These are phyloP conservation scores for Poecilus cupreus DNA, from an alignment of 2,888 invertebrate genomes.

Conservation along the genomic window DNA sequence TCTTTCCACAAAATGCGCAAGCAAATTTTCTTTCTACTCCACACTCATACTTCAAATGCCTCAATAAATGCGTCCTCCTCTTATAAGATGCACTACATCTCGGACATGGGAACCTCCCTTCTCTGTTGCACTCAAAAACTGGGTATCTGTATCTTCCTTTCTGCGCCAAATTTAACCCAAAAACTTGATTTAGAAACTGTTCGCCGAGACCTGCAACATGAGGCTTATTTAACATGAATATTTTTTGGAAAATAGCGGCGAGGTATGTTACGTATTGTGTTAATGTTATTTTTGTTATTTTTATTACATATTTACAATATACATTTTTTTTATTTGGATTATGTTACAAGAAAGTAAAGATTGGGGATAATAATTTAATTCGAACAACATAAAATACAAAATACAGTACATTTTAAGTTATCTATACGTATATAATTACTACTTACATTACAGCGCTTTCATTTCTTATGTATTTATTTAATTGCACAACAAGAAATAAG, in stretches of 20 bases:
- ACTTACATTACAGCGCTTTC: too few species aligned
- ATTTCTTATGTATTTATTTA: too few species aligned
- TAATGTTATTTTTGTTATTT: conserved; percentile 7
- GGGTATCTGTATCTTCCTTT: conserved; percentile 37
- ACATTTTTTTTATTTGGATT: neutral
- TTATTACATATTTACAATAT: conserved; percentile 21
- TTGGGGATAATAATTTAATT: neutral
- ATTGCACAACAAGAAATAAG: too few species aligned
- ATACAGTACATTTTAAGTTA: neutral
- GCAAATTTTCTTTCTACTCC: conserved; percentile 64
- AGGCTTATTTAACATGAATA: too few species aligned
- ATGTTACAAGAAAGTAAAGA: neutral
- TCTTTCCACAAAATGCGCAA: conserved; percentile 56
- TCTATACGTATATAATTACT: neutral
- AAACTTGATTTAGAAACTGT: conserved; percentile 38
- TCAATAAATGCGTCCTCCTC: conserved; percentile 67
- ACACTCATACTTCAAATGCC: conserved; percentile 69
- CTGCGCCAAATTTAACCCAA: conserved; percentile 24
- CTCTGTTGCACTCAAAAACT: conserved; percentile 65
- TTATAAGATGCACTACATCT: conserved; percentile 66
- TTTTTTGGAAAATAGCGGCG: neutral
- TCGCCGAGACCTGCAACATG: conserved; percentile 43
- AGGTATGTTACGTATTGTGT: neutral
- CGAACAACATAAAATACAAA: neutral
- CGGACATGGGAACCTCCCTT: conserved; percentile 66